Base-by-base conservation (phyloP, 2,113 vertebrate genomes). In the Oncorhynchus mykiss region DNA sequence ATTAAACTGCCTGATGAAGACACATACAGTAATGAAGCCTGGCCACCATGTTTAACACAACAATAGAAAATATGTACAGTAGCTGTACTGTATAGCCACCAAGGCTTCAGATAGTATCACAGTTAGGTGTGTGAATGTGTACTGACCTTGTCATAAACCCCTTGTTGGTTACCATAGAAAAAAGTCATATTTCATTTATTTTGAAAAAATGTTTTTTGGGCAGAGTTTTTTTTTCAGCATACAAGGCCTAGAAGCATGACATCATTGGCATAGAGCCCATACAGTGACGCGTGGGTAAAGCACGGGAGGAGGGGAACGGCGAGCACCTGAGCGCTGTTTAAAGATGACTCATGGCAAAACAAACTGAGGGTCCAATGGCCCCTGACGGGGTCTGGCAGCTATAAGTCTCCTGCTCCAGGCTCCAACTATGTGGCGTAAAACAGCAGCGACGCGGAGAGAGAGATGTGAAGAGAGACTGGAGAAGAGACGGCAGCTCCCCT, bases 271-370 rank as follows among this genome's bases (percentile, higher is more conserved):
- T 9, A 45, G 39, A 2, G 39, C 39, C 39, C 39, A 45, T 45
- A 2, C 39, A 45, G 39, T 45, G 39, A 74, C 25, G 74, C 67
- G 79, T 78, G 72, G 71, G 75, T 83, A 72, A 86, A 81, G 75
- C 78, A 71, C 71, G 67, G 67, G 60, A 77, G 59, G 71, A 75
- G 51, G 65, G 8, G 39, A 45, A 71, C 78, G 68, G 72, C 65
- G 74, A 85, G 82, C 90, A 92, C 87, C 91, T 92, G 85, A 88
- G 81, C n/a, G 1, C 74, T 81, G 78, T 91, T 89, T 89, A 89
- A 83, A 84, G 82, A 87, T 91, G 88, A 90, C 82, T 88, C 85
- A 90, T 90, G 85, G 76, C 83, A 87, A 91, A 90, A 91, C 80
- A 91, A 91, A 87, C 86, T 80, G 80, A 24, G 67, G 73, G 78